Evolutionary conservation across 1,140 invertebrate species (phyloP).

Genomic region (Drosophila bocki): DNA sequence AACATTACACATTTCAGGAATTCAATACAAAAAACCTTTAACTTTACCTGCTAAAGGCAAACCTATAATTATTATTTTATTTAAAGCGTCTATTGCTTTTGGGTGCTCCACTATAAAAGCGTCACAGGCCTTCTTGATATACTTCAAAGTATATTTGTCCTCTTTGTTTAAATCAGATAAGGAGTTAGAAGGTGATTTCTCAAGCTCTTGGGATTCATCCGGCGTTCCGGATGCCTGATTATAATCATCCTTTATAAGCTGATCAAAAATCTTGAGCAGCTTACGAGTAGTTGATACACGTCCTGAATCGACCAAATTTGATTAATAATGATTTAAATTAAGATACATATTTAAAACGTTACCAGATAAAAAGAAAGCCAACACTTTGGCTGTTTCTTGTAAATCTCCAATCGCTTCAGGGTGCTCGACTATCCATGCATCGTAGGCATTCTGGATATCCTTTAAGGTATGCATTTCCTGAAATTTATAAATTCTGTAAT

Average conservation of each 20-base stretch:
- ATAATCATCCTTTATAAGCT: not conserved
- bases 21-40: not conserved
- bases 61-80: not conserved
- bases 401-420: not conserved
- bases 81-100: not conserved
- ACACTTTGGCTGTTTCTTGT: not conserved
- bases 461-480: not conserved
- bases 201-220: not conserved
- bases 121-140: not conserved
- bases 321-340: not conserved
- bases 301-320: not conserved
- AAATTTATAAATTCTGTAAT: not conserved
- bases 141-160: not conserved
- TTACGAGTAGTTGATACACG: not conserved
- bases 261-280: not conserved
- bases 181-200: not conserved
- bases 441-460: not conserved
- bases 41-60: not conserved
- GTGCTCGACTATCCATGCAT: conserved; percentile 2
- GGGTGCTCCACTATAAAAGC: not conserved
- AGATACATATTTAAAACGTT: not conserved
- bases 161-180: not conserved
- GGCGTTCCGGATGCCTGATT: too few species aligned
- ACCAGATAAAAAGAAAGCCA: not conserved
- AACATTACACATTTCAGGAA: not conserved